phyloP scores from a whole-genome alignment of 1,140 invertebrate species.

The Octopus sinensis region DNA sequence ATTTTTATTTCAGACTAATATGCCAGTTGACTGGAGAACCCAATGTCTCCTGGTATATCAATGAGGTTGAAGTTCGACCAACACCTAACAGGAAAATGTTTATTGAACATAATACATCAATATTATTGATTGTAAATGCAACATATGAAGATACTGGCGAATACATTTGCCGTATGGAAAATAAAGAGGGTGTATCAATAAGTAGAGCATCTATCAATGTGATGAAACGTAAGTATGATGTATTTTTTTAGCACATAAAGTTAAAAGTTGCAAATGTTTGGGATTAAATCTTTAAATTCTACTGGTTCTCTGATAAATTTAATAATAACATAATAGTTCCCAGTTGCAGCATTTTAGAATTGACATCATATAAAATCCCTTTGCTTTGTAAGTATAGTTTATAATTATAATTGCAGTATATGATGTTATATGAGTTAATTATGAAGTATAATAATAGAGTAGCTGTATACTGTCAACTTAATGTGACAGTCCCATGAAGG shows the following conservation, averaged over 20 bases:
- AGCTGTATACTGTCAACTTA: too few relatives aligned
- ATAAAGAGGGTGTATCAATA: constrained; percentile 47
- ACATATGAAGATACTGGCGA: constrained; percentile 51
- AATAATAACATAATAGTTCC: too few relatives aligned
- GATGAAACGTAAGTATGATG: constrained; percentile 42
- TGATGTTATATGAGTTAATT: too few relatives aligned
- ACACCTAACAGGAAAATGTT: constrained; percentile 42
- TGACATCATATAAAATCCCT: too few relatives aligned
- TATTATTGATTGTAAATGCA: constrained; percentile 48
- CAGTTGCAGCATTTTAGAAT: too few relatives aligned
- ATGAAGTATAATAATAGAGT: too few relatives aligned
- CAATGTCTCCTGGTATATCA: constrained; percentile 50
- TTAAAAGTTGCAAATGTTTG: too few relatives aligned
- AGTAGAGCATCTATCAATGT: constrained; percentile 54
- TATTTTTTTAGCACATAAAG: background rate
- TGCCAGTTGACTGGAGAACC: constrained; percentile 47
- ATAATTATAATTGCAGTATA: too few relatives aligned
- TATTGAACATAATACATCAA: constrained; percentile 38
- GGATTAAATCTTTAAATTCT: too few relatives aligned
- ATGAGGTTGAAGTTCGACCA: constrained; percentile 41
- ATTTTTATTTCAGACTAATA: constrained; percentile 37
- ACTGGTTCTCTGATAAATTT: too few relatives aligned
- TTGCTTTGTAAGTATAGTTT: too few relatives aligned
- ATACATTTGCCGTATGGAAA: constrained; percentile 52
- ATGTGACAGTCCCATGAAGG: too few relatives aligned